Conservation (phyloP, 64 coral and sea anemone genomes). For the Actinia tenebrosa region DNA sequence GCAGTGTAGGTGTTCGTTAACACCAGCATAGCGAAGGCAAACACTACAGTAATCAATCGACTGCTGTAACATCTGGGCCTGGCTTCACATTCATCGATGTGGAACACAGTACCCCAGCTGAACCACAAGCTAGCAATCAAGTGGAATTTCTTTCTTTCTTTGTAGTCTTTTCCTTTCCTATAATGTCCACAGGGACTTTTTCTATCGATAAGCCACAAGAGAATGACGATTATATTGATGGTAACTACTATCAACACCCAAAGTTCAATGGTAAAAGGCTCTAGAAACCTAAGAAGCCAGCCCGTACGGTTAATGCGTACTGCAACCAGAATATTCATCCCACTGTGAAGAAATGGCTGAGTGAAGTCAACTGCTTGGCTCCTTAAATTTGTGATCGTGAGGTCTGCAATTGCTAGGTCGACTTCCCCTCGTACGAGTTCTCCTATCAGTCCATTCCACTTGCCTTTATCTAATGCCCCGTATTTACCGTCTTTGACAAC, state of each 20-base stretch:
- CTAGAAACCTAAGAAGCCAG: constrained; percentile 36
- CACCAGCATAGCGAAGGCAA: constrained; percentile 51
- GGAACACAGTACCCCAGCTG: constrained; percentile 54
- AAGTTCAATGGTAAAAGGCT: constrained; percentile 32
- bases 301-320: constrained; percentile 2
- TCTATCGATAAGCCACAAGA: constrained; percentile 45
- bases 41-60: constrained; percentile 29
- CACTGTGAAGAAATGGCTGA: constrained; percentile 33
- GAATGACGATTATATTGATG: constrained; percentile 27
- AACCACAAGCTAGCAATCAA: constrained; percentile 45
- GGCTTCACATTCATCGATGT: constrained; percentile 34
- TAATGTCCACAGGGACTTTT: constrained; percentile 45
- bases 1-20: constrained; percentile 48
- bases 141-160: constrained; percentile 25
- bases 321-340: constrained; percentile 29
- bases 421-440: constrained; percentile 37
- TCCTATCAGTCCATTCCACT: constrained; percentile 38
- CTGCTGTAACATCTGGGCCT: constrained; percentile 40
- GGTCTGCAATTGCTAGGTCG: constrained; percentile 29
- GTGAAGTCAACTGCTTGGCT: constrained; percentile 25
- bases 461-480: background rate
- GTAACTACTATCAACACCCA: constrained; percentile 24
- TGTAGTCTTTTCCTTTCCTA: background rate
- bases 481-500: constrained; percentile 38
- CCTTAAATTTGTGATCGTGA: constrained; percentile 33